Evolutionary conservation across 2,797 vertebrate species (phyloP).

Genomic region (Squalus acanthias): DNA sequence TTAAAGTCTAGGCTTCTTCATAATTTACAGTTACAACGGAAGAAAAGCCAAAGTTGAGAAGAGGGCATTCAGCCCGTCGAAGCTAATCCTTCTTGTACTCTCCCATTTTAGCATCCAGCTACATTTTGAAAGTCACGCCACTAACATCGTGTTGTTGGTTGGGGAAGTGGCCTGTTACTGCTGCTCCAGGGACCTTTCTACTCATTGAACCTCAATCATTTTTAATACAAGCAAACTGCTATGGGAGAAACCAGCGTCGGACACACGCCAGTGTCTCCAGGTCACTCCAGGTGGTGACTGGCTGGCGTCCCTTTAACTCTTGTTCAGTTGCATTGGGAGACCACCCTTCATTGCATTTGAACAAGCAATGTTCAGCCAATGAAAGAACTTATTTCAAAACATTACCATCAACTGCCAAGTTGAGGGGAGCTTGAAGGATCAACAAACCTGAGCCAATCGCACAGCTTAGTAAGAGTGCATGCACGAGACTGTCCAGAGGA

Average conservation of each 20-base stretch:
- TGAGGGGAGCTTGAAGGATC: not conserved
- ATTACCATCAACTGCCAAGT: not conserved
- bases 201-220: not conserved
- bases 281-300: too few species aligned
- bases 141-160: not conserved
- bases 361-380: not conserved
- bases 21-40: not conserved
- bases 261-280: not conserved
- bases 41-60: not conserved
- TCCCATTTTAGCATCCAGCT: not conserved
- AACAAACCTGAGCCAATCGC: not conserved
- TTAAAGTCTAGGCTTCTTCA: not conserved
- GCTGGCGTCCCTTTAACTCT: not conserved
- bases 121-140: not conserved
- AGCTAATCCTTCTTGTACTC: not conserved
- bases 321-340: not conserved
- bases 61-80: not conserved
- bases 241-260: not conserved
- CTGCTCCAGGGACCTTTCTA: not conserved
- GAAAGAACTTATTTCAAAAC: not conserved
- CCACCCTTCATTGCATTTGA: not conserved
- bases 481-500: not conserved
- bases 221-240: not conserved
- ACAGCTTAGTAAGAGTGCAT: too few species aligned
- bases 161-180: not conserved